Evolutionary conservation across 37 sponge, comb jelly and placozoan species (phyloP).

Genomic region (Geodia barretti): DNA sequence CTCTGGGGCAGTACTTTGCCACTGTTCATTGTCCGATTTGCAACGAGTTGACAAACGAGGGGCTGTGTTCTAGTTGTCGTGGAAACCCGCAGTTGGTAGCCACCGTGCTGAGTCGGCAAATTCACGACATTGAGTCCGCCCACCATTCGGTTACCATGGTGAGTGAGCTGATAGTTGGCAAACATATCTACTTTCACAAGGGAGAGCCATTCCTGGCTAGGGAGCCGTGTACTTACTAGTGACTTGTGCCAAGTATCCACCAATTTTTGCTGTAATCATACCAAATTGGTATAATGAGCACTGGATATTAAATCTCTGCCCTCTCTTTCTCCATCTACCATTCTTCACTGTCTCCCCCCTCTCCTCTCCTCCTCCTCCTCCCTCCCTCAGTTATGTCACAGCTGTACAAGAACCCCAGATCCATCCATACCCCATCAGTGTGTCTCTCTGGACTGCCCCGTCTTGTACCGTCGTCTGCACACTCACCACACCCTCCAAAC

Average conservation of each 20-base stretch:
- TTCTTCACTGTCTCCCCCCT: too few relatives aligned
- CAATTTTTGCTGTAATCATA: too few relatives aligned
- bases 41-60: constrained; percentile 61
- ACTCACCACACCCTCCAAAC: not conserved
- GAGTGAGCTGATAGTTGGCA: not conserved
- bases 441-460: constrained; percentile 71
- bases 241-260: too few relatives aligned
- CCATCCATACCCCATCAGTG: constrained; percentile 32
- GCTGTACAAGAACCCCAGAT: constrained; percentile 35
- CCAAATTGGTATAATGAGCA: too few relatives aligned
- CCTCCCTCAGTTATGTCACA: constrained; percentile 52
- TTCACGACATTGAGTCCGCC: not conserved
- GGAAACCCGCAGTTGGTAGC: constrained; percentile 49
- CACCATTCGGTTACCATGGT: constrained; percentile 12
- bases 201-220: too few relatives aligned
- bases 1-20: constrained; percentile 82
- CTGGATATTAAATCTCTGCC: too few relatives aligned
- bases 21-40: constrained; percentile 81
- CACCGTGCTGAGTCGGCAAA: constrained; percentile 8
- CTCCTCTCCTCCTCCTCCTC: not conserved
- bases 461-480: constrained; percentile 32
- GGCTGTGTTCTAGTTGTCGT: constrained; percentile 56
- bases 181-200: not conserved
- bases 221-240: too few relatives aligned
- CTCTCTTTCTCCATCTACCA: too few relatives aligned